phyloP scores from a whole-genome alignment of 1,140 invertebrate species.

The Dryas iulia region DNA sequence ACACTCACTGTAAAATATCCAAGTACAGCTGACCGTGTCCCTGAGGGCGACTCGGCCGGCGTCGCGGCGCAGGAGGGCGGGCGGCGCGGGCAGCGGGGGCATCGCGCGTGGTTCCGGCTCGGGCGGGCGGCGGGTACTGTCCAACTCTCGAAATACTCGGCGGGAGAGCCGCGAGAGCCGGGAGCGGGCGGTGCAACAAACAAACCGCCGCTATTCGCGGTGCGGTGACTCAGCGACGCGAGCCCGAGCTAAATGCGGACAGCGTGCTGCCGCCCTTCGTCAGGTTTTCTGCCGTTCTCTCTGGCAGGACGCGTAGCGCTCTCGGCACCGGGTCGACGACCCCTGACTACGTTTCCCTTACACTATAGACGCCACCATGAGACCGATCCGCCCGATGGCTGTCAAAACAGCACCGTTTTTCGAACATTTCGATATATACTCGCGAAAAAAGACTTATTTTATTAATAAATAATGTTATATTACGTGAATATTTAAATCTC shows the following conservation, averaged over 20 bases:
- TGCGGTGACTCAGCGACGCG: conserved; percentile 71
- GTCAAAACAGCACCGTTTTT: no score
- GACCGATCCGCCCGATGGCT: neutral
- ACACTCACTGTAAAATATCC: conserved; percentile 83
- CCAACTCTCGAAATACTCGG: conserved; percentile 69
- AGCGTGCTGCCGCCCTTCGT: conserved; percentile 76
- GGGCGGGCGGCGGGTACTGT: conserved; percentile 63
- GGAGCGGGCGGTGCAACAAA: conserved; percentile 77
- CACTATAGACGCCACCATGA: neutral
- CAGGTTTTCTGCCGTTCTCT: conserved; percentile 73
- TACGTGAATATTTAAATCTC: neutral
- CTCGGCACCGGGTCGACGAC: conserved; percentile 68
- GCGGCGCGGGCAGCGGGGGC: conserved; percentile 65
- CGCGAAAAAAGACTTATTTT: neutral
- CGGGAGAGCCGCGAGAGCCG: no score
- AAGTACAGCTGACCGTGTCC: conserved; percentile 82
- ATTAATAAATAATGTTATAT: neutral
- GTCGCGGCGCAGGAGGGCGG: conserved; percentile 68
- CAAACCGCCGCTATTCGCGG: conserved; percentile 76
- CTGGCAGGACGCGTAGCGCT: conserved; percentile 64
- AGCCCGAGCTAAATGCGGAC: conserved; percentile 76
- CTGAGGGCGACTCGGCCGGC: conserved; percentile 80
- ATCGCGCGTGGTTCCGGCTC: conserved; percentile 60
- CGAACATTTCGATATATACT: neutral
- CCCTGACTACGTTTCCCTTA: conserved; percentile 56